phyloP scores from a whole-genome alignment of 2,113 vertebrate genomes.

The Irena cyanogastra region DNA sequence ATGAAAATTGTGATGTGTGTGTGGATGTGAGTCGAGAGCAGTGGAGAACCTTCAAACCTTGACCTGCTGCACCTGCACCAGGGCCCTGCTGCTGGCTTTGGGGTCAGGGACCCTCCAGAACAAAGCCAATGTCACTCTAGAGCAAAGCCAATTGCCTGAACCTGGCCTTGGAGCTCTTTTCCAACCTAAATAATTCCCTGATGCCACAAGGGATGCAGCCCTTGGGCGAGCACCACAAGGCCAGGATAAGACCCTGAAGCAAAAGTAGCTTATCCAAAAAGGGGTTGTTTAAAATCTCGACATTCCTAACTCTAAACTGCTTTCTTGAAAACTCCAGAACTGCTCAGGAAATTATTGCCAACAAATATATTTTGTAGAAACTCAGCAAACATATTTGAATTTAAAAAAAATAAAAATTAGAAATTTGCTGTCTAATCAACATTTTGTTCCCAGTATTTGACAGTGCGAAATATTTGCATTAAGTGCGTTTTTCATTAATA shows the following conservation, averaged over 20 bases:
- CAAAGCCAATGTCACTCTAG: background rate
- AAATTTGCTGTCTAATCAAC: background rate
- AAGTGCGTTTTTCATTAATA: background rate
- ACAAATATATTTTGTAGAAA: background rate
- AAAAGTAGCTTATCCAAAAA: rapidly evolving
- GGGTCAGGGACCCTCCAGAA: background rate
- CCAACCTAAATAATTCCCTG: background rate
- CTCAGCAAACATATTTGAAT: background rate
- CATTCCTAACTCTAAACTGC: background rate
- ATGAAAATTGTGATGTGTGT: background rate
- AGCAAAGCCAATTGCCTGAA: background rate
- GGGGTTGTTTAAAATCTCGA: background rate
- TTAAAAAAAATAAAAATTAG: background rate
- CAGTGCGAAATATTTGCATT: background rate
- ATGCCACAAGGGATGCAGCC: rapidly evolving
- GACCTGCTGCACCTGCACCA: background rate
- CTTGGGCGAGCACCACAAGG: rapidly evolving
- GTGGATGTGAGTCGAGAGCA: rapidly evolving
- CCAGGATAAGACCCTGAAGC: background rate
- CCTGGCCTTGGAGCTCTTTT: background rate
- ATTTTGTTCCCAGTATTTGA: background rate
- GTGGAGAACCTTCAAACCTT: background rate
- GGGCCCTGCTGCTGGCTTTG: background rate
- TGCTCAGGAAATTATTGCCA: background rate
- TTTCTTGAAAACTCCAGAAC: background rate